Base-by-base conservation (phyloP, 2,888 invertebrate species). In the Napeogenes inachia region DNA sequence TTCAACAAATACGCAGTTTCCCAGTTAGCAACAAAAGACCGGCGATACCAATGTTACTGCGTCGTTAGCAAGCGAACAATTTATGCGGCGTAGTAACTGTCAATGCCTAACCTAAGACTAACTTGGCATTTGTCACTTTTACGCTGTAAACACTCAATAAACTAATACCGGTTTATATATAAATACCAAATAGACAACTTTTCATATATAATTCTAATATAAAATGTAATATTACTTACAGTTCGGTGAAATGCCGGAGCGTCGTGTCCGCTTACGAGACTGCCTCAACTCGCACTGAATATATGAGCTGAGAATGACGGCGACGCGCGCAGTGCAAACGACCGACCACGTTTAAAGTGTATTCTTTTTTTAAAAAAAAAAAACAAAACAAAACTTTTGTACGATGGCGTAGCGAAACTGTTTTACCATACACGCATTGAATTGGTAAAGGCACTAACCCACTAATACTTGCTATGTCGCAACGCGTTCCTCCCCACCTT, bases 11-110 rank as follows among this genome's bases (percentile, higher is more conserved):
- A 87, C 87, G 89, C 87, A 88, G 82, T 85, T 75, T 71, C 79
- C 75, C 82, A 76, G 82, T 81, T 89, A 86, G 89, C 85, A 89
- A 89, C 89, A 83, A 82, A 84, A 80, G 74, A 73, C 85, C 85
- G 82, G 76, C 79, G 70, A 70, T 79, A 81, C 74, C 69, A 72
- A 79, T 70, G 71, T 65, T 81, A 88, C 82, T 89, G 85, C 89
- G 88, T 83, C 88, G 87, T 79, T 70, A 69, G 68, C 79, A 75
- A 81, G 73, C 77, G 76, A 75, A 73, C 77, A 80, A 78, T 81
- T 76, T 71, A 64, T 82, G 75, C 85, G 85, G 75, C 88, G 89
- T 83, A 89, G 80, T 87, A 83, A 84, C 81, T 80, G 77, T 77
- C 84, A 80, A 71, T 68, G 71, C 65, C 70, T 82, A 84, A 85